These are phyloP conservation scores for Dendrolimus houi DNA, from an alignment of 2,888 invertebrate genomes.

Conservation along the genomic window DNA sequence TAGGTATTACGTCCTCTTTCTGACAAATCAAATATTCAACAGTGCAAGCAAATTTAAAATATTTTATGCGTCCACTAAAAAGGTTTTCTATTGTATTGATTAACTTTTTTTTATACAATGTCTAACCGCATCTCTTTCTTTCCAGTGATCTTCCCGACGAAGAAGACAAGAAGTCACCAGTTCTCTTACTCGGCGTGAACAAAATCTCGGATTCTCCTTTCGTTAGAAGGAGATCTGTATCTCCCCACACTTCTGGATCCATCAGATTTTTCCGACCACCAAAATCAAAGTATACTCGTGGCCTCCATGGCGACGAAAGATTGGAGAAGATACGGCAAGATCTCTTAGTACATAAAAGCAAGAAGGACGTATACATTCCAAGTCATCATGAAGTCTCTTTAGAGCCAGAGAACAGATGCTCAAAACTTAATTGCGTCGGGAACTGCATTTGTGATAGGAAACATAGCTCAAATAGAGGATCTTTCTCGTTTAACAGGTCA, in stretches of 20 bases:
- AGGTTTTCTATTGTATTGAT: too few relatives aligned
- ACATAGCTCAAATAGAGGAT: conserved; percentile 54
- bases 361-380: conserved; percentile 61
- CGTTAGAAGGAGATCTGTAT: conserved; percentile 54
- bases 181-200: conserved; percentile 78
- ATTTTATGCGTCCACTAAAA: too few relatives aligned
- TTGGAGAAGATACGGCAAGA: conserved; percentile 66
- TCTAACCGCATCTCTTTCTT: conserved; percentile 18
- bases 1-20: too few relatives aligned
- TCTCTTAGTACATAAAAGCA: conserved; percentile 58
- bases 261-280: conserved; percentile 64
- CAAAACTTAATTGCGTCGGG: conserved; percentile 54
- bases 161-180: conserved; percentile 76
- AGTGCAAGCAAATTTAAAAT: too few relatives aligned
- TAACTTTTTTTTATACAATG: background rate
- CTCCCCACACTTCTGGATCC: conserved; percentile 54
- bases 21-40: too few relatives aligned
- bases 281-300: conserved; percentile 64
- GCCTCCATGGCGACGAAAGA: conserved; percentile 62
- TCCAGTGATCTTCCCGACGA: conserved; percentile 79
- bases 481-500: conserved; percentile 57
- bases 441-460: conserved; percentile 61
- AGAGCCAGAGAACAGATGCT: conserved; percentile 50
- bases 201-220: conserved; percentile 70
- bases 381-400: conserved; percentile 49